Evolutionary conservation across 1,140 invertebrate species (phyloP).

Genomic region (Druon quercuslanigerum): DNA sequence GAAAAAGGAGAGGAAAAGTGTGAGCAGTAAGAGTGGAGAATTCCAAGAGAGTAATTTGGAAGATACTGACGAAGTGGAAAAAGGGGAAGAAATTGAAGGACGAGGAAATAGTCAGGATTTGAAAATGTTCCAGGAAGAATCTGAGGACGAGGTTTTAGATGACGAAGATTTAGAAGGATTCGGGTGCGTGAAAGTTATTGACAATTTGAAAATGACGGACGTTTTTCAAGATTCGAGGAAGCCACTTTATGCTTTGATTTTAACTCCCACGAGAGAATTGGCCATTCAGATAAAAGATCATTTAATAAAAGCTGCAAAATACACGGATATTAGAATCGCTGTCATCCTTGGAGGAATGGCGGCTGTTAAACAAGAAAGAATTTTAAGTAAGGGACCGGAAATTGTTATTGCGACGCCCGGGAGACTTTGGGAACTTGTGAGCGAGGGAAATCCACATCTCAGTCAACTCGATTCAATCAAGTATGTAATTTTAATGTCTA

Average conservation of each 20-base stretch:
- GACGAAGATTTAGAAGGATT: conserved; percentile 66
- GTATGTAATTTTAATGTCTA: conserved; percentile 66
- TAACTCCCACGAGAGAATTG: conserved; percentile 96
- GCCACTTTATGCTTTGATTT: conserved; percentile 87
- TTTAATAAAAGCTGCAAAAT: conserved; percentile 86
- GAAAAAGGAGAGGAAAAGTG: conserved; percentile 58
- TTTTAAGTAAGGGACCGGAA: conserved; percentile 89
- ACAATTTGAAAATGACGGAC: conserved; percentile 75
- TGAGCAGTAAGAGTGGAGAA: conserved; percentile 65
- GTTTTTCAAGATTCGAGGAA: conserved; percentile 60
- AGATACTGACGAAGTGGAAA: conserved; percentile 22
- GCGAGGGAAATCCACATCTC: conserved; percentile 86
- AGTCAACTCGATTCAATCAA: conserved; percentile 82
- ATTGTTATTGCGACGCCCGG: conserved; percentile 98
- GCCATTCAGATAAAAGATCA: conserved; percentile 96
- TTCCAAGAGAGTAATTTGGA: conserved; percentile 62
- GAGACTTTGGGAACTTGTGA: conserved; percentile 93
- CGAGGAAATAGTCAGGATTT: conserved; percentile 46
- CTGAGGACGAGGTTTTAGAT: conserved; percentile 63
- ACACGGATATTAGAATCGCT: conserved; percentile 84
- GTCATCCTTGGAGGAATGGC: conserved; percentile 94
- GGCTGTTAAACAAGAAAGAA: conserved; percentile 91
- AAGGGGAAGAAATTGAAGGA: conserved; percentile 49
- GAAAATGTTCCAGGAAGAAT: conserved; percentile 35
- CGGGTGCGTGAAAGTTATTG: conserved; percentile 80